Conservation (phyloP, 30 jellyfish, hydroid and myxozoan genomes). For the Haliclystus octoradiatus region DNA sequence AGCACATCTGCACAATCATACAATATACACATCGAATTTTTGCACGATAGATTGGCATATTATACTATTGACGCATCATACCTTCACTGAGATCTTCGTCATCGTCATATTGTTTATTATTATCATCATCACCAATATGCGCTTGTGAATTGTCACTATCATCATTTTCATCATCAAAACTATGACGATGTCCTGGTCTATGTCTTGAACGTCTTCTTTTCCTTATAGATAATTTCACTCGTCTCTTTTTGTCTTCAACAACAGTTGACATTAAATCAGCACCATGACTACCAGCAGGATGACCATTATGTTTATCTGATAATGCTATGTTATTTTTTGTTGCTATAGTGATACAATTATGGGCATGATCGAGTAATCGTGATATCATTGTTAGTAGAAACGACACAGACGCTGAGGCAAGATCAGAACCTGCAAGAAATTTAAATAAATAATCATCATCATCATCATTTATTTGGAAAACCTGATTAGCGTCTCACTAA, state of each 20-base stretch:
- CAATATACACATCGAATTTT: too few species aligned
- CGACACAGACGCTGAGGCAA: slow-evolving; percentile 70
- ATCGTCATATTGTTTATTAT: too few species aligned
- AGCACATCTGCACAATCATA: too few species aligned
- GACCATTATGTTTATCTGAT: too few species aligned
- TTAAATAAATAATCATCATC: too few species aligned
- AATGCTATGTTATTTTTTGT: too few species aligned
- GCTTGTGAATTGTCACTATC: slow-evolving; percentile 8
- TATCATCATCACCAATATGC: slow-evolving; percentile 6
- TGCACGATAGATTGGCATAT: too few species aligned
- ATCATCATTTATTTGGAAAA: too few species aligned
- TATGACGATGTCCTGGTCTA: background rate
- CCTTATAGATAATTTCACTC: background rate
- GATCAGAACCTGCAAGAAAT: slow-evolving; percentile 58
- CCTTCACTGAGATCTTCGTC: slow-evolving; percentile 87
- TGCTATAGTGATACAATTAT: background rate
- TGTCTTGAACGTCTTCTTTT: background rate
- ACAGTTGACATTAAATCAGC: background rate
- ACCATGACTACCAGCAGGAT: background rate
- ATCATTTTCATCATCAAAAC: slow-evolving; percentile 20
- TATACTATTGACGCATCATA: background rate
- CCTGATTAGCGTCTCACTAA: too few species aligned
- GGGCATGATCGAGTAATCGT: slow-evolving; percentile 35
- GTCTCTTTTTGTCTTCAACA: background rate
- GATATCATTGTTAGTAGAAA: slow-evolving; percentile 65